phyloP scores from a whole-genome alignment of 2,888 invertebrate genomes.

The Acanthosepion lycidas region DNA sequence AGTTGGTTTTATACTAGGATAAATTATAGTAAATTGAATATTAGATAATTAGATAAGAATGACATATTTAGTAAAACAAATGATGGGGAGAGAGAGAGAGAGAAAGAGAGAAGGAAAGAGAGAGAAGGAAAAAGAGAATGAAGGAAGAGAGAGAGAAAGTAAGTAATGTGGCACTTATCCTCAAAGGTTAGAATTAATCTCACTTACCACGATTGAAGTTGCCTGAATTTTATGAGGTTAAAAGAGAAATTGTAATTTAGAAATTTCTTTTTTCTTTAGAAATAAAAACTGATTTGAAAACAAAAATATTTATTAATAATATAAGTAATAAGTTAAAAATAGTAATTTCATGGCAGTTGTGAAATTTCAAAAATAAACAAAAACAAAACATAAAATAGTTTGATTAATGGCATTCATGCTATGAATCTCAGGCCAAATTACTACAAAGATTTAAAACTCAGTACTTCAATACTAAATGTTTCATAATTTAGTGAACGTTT shows the following conservation, averaged over 20 bases:
- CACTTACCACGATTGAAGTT: slow-evolving; percentile 8
- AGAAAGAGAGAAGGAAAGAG: background rate
- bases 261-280: background rate
- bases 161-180: background rate
- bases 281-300: background rate
- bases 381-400: background rate
- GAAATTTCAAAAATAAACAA: background rate
- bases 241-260: background rate
- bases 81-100: background rate
- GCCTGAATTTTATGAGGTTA: background rate
- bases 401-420: background rate
- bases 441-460: background rate
- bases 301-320: background rate
- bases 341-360: background rate
- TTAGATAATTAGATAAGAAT: too few relatives aligned
- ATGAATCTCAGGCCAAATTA: background rate
- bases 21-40: too few relatives aligned
- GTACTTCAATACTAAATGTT: background rate
- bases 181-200: background rate
- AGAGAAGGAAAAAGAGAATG: background rate
- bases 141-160: background rate
- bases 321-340: background rate
- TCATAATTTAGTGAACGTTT: too few relatives aligned
- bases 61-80: too few relatives aligned
- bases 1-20: too few relatives aligned